Base-by-base conservation (phyloP, 2,888 invertebrate species). In the Anticlea derivata region DNA sequence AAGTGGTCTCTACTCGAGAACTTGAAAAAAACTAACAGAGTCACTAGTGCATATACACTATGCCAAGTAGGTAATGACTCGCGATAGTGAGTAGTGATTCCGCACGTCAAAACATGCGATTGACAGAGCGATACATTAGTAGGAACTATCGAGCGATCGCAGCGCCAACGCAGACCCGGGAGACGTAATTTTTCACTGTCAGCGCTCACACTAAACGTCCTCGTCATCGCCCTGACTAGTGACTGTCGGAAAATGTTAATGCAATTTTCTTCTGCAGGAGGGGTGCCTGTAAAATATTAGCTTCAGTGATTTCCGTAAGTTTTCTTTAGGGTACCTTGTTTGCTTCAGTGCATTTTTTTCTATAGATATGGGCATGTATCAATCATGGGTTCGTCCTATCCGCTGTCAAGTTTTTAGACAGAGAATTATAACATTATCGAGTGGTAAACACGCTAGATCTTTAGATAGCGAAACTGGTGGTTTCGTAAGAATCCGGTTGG, bases 61-160 rank as follows among this genome's bases (percentile, higher is more conserved):
- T 69, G 68, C 63, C 63, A 68, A 11, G 63, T 61, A 68, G 68
- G 41, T 41, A 33, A 41, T 68, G 70, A 56, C 75, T 46, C 38
- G 33, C 29, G 78, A 79, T 79, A 73, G 75, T 73, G 76, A 75
- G 74, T 74, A 83, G 79, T 80, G 83, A 84, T 84, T 84, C 78
- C 70, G 74, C 70, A 75, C 80, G 83, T 87, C 86, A 86, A 84
- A 85, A 82, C 78, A 80, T 73, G 74, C 82, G 81, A 88, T 86
- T 86, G 88, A 86, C 86, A 83, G n/a, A n/a, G 84, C 87, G 67
- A 83, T 86, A 86, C 86, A 87, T 87, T 86, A 88, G 79, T 84
- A 87, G 78, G 76, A 87, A 83, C 82, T 86, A 86, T 86, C 82
- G 83, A 80, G 53, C 73, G 84, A 84, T 83, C 80, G 74, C 71